Evolutionary conservation across 92 coral and sea anemone genomes (phyloP).

Genomic region (Paragorgia papillata): DNA sequence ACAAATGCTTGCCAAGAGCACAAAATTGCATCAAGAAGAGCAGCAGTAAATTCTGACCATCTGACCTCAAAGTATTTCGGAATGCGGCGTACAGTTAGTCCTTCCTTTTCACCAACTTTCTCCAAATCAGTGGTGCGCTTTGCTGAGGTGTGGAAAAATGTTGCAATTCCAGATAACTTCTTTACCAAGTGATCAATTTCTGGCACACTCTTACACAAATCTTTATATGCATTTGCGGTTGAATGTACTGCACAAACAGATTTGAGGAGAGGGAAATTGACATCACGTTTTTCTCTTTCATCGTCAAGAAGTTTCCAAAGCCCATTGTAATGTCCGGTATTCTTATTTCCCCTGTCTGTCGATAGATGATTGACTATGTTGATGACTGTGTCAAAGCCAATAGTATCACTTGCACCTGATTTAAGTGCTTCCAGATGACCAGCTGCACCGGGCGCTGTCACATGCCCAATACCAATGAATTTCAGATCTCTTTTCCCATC

Average conservation of each 20-base stretch:
- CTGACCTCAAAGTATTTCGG: conserved; percentile 35
- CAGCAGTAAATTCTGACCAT: conserved; percentile 40
- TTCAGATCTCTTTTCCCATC: conserved; percentile 28
- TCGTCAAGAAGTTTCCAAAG: conserved; percentile 38
- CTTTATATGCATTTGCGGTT: conserved; percentile 32
- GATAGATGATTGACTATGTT: conserved; percentile 20
- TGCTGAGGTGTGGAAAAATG: conserved; percentile 82
- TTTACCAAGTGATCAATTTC: conserved; percentile 30
- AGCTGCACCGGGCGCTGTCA: conserved; percentile 16
- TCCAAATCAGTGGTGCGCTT: conserved; percentile 47
- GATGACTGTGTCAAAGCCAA: conserved; percentile 28
- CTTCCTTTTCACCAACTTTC: conserved; percentile 26
- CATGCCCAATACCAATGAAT: conserved; percentile 19
- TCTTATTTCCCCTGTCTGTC: conserved; percentile 22
- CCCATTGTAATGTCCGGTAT: conserved; percentile 23
- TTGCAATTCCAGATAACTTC: conserved; percentile 36
- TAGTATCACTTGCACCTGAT: conserved; percentile 34
- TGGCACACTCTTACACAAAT: conserved; percentile 41
- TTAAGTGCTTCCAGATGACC: conserved; percentile 29
- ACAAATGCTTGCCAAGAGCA: conserved; percentile 39
- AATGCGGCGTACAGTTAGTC: conserved; percentile 34
- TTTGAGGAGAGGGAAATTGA: conserved; percentile 31
- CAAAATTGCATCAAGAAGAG: conserved; percentile 41
- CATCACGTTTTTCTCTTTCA: conserved; percentile 31
- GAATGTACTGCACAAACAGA: conserved; percentile 36